Evolutionary conservation across 2,113 vertebrate species (phyloP).

Genomic region (Sorex fumeus): DNA sequence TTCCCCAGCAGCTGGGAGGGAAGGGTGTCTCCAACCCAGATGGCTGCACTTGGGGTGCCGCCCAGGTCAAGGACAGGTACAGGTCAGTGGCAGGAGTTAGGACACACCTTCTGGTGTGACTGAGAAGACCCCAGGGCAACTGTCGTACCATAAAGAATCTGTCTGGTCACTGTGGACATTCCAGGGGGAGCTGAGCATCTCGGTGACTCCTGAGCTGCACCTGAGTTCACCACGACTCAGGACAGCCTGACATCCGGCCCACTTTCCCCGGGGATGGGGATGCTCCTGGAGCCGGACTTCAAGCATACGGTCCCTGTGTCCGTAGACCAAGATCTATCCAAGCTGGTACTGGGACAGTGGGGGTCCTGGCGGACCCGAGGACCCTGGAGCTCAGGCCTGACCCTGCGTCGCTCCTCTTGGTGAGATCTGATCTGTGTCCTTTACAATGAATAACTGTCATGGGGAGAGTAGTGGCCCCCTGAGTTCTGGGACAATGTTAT

Average conservation of each 20-base stretch:
- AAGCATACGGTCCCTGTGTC: background rate
- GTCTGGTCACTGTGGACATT: background rate
- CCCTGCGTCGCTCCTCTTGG: background rate
- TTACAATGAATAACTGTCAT: background rate
- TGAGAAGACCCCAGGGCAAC: background rate
- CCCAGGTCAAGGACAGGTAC: background rate
- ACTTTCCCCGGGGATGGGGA: background rate
- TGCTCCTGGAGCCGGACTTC: background rate
- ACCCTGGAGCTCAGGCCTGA: background rate
- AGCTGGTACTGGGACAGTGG: background rate
- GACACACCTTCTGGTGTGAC: background rate
- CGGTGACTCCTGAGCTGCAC: background rate
- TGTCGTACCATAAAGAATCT: background rate
- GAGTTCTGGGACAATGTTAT: background rate
- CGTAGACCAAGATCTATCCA: background rate
- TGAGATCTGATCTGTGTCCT: background rate
- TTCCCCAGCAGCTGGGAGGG: no score
- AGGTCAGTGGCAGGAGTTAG: background rate
- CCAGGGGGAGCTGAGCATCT: background rate
- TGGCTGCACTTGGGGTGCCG: background rate
- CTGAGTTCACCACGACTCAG: background rate
- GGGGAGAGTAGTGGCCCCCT: background rate
- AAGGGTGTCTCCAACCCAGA: no score
- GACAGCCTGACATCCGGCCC: background rate
- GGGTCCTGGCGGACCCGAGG: background rate